phyloP scores from a whole-genome alignment of 2,797 vertebrate species.

The Cichlasoma orientale region DNA sequence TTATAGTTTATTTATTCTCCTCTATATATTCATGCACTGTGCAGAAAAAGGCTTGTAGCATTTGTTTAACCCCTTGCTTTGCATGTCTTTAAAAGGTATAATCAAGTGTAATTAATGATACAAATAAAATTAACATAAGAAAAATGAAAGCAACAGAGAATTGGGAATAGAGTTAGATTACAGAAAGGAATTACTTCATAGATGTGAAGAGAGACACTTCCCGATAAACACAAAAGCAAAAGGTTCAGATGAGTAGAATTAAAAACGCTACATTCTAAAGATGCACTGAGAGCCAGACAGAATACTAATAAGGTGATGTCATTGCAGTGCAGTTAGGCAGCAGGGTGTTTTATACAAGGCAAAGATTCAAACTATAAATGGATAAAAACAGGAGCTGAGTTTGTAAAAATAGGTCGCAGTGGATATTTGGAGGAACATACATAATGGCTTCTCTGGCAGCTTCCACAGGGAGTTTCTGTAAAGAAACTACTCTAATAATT shows the following conservation, averaged over 20 bases:
- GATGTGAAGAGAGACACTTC: not conserved
- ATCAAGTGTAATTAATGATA: not conserved
- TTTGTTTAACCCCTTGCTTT: no score
- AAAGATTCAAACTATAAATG: constrained; percentile 68
- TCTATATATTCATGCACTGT: no score
- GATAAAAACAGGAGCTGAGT: constrained; percentile 44
- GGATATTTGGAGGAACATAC: constrained; percentile 57
- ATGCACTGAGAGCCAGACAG: constrained; percentile 8
- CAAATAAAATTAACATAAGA: not conserved
- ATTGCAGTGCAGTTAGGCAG: constrained; percentile 6
- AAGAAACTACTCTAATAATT: constrained; percentile 15
- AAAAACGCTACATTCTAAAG: not conserved
- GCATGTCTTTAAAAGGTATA: not conserved
- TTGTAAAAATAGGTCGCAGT: constrained; percentile 60
- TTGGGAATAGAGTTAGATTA: not conserved
- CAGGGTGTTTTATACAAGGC: constrained; percentile 11
- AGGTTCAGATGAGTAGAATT: not conserved
- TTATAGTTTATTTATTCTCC: no score
- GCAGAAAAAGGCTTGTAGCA: no score
- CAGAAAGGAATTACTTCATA: not conserved
- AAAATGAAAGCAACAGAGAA: not conserved
- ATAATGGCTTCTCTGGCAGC: constrained; percentile 56
- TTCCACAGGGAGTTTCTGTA: constrained; percentile 25
- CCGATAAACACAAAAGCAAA: not conserved
- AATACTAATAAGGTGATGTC: constrained; percentile 45